Base-by-base conservation (phyloP, 2,888 invertebrate species). In the Cataglyphis livida region DNA sequence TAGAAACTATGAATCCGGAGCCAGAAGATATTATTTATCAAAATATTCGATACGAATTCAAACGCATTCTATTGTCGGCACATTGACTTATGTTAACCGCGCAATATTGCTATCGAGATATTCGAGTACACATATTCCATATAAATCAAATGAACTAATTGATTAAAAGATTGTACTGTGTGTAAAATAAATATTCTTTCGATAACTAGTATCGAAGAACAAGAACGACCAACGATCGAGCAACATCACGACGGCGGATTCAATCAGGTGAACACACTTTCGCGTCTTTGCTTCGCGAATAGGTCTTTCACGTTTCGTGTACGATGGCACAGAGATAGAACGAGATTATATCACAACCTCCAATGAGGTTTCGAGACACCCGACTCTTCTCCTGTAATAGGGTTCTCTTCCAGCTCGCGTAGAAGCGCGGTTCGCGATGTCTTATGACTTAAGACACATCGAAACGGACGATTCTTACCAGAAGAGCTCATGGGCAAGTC, bases 401-500 rank as follows among this genome's bases (percentile, higher is more conserved):
- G 65, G 78, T 83, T 25, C 57, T 84, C 82, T 10, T 85, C 81
- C n/a, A 38, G 54, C 12, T n/a, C n/a, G 74, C 57, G 51, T 44
- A 54, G 18, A 32, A n/a, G 18, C 61, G 71, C 54, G 18, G 5
- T 21, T 62, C 44, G 35, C 70, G 48, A 28, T 12, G 48, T 57
- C 41, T 10, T 48, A 41, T 32, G 48, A 68, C 57, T 57, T 15
- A 10, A 32, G 65, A 61, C 51, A 21, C 35, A 21, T n/a, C n/a
- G 44, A 38, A 81, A 64, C 64, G 68, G 64, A 73, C 74, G 65
- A 82, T 85, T 87, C 82, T 92, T 94, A 94, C 93, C 94, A 94
- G 86, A 93, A 94, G 85, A 94, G 90, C 91, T 94, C 94, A 90
- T 94, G 93, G 79, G 90, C 88, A 87, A 92, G 90, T 89, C 92